A percentile compares a stretch with the other conserved stretches of the same genome.
Evolutionary conservation across 2,797 vertebrate genomes (phyloP).

Genomic region (Melanotaenia nigrans): DNA sequence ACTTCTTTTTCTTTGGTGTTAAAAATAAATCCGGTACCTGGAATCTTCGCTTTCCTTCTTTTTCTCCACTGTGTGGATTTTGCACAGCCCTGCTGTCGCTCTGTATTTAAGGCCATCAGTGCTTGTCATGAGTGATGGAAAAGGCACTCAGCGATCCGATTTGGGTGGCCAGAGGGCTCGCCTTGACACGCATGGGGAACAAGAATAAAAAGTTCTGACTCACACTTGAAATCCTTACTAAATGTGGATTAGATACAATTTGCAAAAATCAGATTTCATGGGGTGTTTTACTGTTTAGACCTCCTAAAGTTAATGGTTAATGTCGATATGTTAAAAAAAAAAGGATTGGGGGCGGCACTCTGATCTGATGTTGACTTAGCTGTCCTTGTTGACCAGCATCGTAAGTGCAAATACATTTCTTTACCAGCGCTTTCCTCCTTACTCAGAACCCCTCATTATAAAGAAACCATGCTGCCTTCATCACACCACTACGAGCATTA

Average conservation of each 20-base stretch:
- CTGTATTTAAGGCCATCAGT: not conserved
- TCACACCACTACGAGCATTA: constrained; percentile 44
- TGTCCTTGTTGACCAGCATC: constrained; percentile 10
- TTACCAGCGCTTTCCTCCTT: constrained; percentile 6
- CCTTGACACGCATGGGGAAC: not conserved
- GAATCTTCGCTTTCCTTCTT: not conserved
- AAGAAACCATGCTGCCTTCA: constrained; percentile 50
- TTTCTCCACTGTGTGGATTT: not conserved
- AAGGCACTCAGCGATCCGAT: not conserved
- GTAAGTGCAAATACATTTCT: constrained; percentile 31
- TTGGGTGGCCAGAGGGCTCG: not conserved
- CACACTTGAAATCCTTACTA: not conserved
- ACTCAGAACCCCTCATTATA: constrained; percentile 21
- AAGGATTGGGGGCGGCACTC: not conserved
- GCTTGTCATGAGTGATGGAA: not conserved
- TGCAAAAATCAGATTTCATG: not conserved
- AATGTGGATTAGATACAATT: not conserved
- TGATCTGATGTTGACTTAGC: not conserved
- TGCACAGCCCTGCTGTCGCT: not conserved
- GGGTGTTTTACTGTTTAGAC: not conserved
- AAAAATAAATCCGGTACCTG: not conserved
- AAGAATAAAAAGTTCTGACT: not conserved
- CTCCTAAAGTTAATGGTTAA: not conserved
- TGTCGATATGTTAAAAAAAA: not conserved
- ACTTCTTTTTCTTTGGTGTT: not conserved